phyloP scores from a whole-genome alignment of 30 jellyfish, hydroid and myxozoan genomes.

The Turritopsis rubra region DNA sequence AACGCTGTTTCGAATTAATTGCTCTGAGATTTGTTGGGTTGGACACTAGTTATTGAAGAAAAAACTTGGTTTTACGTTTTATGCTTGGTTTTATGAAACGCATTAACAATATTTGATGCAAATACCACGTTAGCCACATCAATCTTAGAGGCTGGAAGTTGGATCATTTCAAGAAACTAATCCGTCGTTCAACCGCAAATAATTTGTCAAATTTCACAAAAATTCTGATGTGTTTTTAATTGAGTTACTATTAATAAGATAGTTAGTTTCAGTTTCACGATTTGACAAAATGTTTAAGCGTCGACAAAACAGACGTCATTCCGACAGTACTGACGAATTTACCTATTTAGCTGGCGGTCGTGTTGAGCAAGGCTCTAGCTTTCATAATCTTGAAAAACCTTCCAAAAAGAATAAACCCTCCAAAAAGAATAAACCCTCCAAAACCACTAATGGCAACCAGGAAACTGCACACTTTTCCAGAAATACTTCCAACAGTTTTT shows the following conservation, averaged over 20 bases:
- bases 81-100: neutral
- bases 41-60: neutral
- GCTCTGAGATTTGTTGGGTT: neutral
- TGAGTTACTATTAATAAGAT: neutral
- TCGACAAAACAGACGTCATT: slow-evolving; percentile 2
- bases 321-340: slow-evolving; percentile 7
- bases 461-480: neutral
- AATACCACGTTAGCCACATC: neutral
- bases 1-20: neutral
- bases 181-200: neutral
- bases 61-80: no score
- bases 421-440: neutral
- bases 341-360: neutral
- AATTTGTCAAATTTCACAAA: neutral
- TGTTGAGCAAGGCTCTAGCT: neutral
- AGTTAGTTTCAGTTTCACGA: neutral
- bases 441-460: neutral
- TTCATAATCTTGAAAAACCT: neutral
- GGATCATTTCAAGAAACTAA: neutral
- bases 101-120: neutral
- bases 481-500: neutral
- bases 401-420: neutral
- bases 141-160: neutral
- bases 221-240: neutral
- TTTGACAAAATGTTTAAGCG: slow-evolving; percentile 3